Percentiles rank a stretch among this genome's conserved stretches.
phyloP scores from a whole-genome alignment of 2,888 invertebrate species.

The Junonia oenone region DNA sequence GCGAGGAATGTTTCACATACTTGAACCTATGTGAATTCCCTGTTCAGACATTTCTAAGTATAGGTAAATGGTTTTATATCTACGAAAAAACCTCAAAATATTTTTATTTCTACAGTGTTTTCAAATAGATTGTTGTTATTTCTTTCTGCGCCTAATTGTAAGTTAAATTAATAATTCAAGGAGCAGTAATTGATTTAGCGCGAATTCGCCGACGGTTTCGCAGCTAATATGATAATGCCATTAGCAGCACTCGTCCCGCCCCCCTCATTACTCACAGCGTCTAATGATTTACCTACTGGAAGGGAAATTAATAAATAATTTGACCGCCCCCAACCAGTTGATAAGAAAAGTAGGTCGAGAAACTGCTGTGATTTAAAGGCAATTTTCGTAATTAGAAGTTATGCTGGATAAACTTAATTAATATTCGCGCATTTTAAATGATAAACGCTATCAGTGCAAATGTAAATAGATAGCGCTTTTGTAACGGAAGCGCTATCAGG shows the following conservation, averaged over 20 bases:
- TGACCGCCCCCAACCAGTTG: constrained; percentile 8
- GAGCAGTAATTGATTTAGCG: neutral
- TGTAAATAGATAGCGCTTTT: neutral
- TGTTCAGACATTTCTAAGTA: too few species aligned
- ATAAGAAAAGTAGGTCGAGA: constrained; percentile 13
- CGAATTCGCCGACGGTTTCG: neutral
- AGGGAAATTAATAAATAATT: constrained; percentile 24
- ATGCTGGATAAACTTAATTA: neutral
- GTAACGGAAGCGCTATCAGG: constrained; percentile 13
- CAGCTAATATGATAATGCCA: constrained; percentile 11
- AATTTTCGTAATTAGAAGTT: neutral
- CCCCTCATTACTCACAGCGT: neutral
- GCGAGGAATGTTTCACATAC: too few species aligned
- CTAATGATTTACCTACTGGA: constrained; percentile 16
- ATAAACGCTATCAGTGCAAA: constrained; percentile 1
- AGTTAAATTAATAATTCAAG: neutral
- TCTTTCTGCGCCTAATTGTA: neutral
- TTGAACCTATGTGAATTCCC: neutral
- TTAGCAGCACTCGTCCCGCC: constrained; percentile 3
- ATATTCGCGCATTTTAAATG: neutral
- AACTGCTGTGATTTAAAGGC: constrained; percentile 12
- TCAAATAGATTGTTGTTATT: neutral
- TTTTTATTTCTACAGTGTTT: neutral
- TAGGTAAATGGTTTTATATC: too few species aligned
- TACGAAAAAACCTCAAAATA: neutral